These are phyloP conservation scores for Oeneis ivallda DNA, from an alignment of 2,888 invertebrate species.

Conservation along the genomic window DNA sequence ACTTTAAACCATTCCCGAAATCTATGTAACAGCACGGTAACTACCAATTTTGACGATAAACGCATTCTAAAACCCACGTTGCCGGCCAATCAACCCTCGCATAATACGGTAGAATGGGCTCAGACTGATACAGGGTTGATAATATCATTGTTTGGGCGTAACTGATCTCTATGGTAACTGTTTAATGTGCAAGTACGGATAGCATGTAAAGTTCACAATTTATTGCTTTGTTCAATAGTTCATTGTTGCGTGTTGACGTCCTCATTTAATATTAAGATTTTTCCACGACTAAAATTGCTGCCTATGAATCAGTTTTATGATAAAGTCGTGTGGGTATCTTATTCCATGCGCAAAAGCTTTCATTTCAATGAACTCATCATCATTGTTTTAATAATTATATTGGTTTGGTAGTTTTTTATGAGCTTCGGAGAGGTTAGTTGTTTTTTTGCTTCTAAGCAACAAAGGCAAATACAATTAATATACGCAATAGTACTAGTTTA, in stretches of 20 bases:
- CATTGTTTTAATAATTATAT: too few relatives aligned
- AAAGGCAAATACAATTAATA: too few relatives aligned
- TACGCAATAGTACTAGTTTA: too few relatives aligned
- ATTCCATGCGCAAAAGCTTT: too few relatives aligned
- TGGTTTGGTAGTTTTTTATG: too few relatives aligned
- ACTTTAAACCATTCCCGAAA: conserved; percentile 71
- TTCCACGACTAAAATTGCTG: background rate
- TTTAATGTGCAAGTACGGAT: conserved; percentile 13
- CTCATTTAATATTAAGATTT: background rate
- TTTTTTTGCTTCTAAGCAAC: too few relatives aligned
- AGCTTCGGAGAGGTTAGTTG: too few relatives aligned
- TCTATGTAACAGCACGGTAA: conserved; percentile 62
- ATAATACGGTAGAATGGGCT: conserved; percentile 55
- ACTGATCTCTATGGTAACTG: conserved; percentile 64
- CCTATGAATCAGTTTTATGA: too few relatives aligned
- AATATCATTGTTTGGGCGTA: conserved; percentile 66
- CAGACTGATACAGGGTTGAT: conserved; percentile 63
- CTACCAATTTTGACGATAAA: conserved; percentile 68
- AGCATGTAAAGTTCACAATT: conserved; percentile 5
- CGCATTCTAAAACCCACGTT: conserved; percentile 61
- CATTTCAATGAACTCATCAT: too few relatives aligned
- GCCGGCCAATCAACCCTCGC: conserved; percentile 48
- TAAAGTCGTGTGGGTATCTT: too few relatives aligned
- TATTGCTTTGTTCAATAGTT: background rate
- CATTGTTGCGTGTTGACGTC: background rate